Conservation (phyloP, 64 coral and sea anemone genomes). For the Actinia equina region DNA sequence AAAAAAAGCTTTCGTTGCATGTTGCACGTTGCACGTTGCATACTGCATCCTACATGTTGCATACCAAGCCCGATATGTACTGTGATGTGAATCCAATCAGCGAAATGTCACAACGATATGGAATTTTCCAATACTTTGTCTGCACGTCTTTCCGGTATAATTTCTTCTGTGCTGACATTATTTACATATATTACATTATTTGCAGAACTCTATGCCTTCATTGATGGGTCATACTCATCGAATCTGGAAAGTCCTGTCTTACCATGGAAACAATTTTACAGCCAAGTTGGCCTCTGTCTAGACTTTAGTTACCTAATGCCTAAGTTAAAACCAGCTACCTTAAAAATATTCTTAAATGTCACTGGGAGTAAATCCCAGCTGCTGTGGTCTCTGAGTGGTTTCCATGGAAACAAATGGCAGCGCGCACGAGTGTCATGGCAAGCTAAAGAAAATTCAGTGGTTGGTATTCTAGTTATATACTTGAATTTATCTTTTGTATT, state of each 20-base stretch:
- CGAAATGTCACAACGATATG: too few relatives aligned
- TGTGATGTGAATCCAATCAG: too few relatives aligned
- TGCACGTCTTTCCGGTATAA: too few relatives aligned
- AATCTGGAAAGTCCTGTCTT: conserved; percentile 31
- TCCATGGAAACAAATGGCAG: conserved; percentile 43
- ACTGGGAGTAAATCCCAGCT: not conserved
- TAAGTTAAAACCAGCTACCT: not conserved
- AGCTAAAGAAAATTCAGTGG: conserved; percentile 17
- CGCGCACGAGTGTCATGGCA: not conserved
- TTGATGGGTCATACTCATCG: not conserved
- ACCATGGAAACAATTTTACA: conserved; percentile 53
- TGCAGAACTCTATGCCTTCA: not conserved
- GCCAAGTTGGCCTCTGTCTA: conserved; percentile 39
- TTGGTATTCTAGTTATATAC: not conserved
- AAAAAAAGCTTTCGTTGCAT: too few relatives aligned
- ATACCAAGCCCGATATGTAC: too few relatives aligned
- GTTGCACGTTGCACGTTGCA: too few relatives aligned
- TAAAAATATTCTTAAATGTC: conserved; percentile 20
- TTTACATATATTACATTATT: not conserved
- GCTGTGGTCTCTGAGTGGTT: conserved; percentile 50
- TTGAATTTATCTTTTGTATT: too few relatives aligned
- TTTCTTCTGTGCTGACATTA: not conserved
- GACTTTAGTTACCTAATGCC: conserved; percentile 46
- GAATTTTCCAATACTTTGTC: too few relatives aligned
- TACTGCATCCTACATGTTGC: too few relatives aligned